Percentiles rank a stretch among this genome's conserved stretches.
These are phyloP conservation scores for Drosophila sproati DNA, from an alignment of 1,140 invertebrate species.

Conservation along the genomic window DNA sequence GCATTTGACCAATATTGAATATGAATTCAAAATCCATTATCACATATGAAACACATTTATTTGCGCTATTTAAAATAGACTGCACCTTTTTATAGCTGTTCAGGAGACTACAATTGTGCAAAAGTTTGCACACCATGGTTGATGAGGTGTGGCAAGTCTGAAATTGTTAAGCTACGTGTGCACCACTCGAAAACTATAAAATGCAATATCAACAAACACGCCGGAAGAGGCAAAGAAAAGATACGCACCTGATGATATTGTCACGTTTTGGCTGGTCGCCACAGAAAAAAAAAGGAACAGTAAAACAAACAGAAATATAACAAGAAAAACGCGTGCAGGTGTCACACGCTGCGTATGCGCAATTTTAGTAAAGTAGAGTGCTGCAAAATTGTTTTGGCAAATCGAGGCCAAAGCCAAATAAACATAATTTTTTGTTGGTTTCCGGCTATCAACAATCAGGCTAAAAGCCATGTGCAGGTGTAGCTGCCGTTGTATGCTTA, in stretches of 20 bases:
- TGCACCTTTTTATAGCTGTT: not conserved
- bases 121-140: not conserved
- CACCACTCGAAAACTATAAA: conserved; percentile 26
- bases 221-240: not conserved
- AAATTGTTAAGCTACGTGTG: conserved; percentile 24
- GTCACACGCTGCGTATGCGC: conserved; percentile 61
- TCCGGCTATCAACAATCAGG: conserved; percentile 70
- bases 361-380: conserved; percentile 43
- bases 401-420: conserved; percentile 70
- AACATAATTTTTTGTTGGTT: conserved; percentile 67
- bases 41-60: not conserved
- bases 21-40: not conserved
- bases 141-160: conserved; percentile 19
- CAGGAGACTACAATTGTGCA: not conserved
- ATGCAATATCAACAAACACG: conserved; percentile 63
- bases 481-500: conserved; percentile 14
- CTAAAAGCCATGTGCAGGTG: conserved; percentile 76
- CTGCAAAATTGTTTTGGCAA: conserved; percentile 39
- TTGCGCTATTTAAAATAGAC: not conserved
- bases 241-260: conserved; percentile 68
- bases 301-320: not conserved
- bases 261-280: conserved; percentile 52
- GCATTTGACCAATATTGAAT: too few relatives aligned
- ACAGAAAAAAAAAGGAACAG: conserved; percentile 3
- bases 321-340: not conserved